These are phyloP conservation scores for Helicoverpa assulta DNA, from an alignment of 2,888 invertebrate genomes.

Conservation along the genomic window DNA sequence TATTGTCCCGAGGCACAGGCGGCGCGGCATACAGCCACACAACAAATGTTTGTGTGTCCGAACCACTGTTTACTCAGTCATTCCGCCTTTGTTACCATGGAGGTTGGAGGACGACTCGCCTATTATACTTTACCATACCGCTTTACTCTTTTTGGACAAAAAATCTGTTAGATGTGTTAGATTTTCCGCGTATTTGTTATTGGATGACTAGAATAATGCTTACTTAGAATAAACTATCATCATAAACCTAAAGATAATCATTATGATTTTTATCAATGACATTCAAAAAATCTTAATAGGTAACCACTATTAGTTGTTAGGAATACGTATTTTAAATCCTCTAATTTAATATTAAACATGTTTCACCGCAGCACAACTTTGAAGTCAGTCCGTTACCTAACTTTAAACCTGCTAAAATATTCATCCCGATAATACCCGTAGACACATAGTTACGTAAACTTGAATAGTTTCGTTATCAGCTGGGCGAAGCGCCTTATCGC, in stretches of 20 bases:
- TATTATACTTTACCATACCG: conserved; percentile 54
- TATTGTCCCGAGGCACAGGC: conserved; percentile 68
- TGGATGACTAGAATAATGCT: conserved; percentile 4
- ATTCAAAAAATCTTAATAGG: too few species aligned
- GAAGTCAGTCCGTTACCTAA: conserved; percentile 9
- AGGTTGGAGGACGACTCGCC: conserved; percentile 54
- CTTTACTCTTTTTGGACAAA: conserved; percentile 55
- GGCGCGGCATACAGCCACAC: conserved; percentile 70
- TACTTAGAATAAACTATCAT: not conserved
- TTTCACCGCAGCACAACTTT: not conserved
- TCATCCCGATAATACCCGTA: conserved; percentile 44
- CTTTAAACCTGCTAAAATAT: conserved; percentile 44
- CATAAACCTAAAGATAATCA: not conserved
- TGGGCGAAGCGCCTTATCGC: conserved; percentile 69
- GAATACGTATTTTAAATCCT: too few species aligned
- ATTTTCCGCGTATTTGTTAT: conserved; percentile 34
- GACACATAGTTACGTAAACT: conserved; percentile 51
- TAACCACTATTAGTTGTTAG: too few species aligned
- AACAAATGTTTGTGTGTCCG: conserved; percentile 74
- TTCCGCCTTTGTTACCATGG: conserved; percentile 61
- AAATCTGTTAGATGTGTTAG: conserved; percentile 43
- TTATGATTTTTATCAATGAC: not conserved
- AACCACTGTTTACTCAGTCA: conserved; percentile 61
- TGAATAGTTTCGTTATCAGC: conserved; percentile 78
- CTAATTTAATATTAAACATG: not conserved